Base-by-base conservation (phyloP, 2,113 vertebrate genomes). In the Paracanthobrama guichenoti region DNA sequence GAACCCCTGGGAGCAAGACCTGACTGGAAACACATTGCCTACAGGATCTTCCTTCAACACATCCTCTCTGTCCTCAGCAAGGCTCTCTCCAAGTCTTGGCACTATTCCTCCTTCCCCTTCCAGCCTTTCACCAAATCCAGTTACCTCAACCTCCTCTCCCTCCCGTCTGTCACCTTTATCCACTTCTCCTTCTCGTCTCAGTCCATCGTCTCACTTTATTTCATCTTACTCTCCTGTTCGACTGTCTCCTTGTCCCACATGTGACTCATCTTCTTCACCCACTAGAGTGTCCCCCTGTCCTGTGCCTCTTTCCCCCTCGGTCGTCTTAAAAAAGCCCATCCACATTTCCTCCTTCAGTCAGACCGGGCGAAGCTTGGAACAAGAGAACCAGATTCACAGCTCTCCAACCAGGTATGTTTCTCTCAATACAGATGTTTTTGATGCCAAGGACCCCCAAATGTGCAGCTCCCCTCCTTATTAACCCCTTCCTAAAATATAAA, bases 291-390 rank as follows among this genome's bases (percentile, higher is more conserved):
- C 89, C 86, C 85, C 87, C 6, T 88, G 88, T 86, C 88, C 91
- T 55, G 80, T 84, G 84, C 81, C 91, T 2, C 91, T 94, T 26
- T 91, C 93, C 0, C 92, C 94, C 57, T 93, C 94, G 11, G 77
- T 94, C 72, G 89, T 93, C 86, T 91, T 86, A 75, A 94, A 91
- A 90, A 94, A 90, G 88, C 88, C 88, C 7, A 93, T 94, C 79
- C 90, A 92, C 14, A 92, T 94, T 77, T 87, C 92, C 0, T 92
- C 94, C 28, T 94, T 94, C 84, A 87, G 90, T 73, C 84, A 90
- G 72, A 90, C 75, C 42, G 91, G 90, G 12, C 82, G 89, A n/a
- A 46, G 89, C 35, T 73, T 85, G 75, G 89, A 91, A 39, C 64
- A 48, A 31, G 62, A 76, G 35, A 31, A 64, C 73, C 74, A 42